Base-by-base conservation (phyloP, 2,888 invertebrate genomes). In the Troides aeacus region DNA sequence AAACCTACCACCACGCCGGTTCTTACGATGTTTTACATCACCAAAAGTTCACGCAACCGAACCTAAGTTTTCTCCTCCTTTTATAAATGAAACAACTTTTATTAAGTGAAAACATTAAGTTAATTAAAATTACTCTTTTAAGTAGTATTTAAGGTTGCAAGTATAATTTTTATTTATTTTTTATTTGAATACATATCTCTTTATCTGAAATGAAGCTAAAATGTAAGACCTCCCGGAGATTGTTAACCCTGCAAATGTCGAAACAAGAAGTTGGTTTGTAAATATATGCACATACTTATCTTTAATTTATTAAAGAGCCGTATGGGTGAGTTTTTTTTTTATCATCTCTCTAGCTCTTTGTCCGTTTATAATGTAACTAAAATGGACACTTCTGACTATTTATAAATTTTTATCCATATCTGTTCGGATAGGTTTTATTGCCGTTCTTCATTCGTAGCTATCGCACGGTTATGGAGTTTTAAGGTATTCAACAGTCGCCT, bases 281-380 rank as follows among this genome's bases (percentile, higher is more conserved):
- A 69, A 69, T 65, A n/a, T 65, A 69, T 65, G 65, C 42, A 57
- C 65, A 69, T 65, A 65, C 57, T 69, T 64, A 68, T 50, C 39
- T 68, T 60, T 59, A 36, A 42, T 64, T 69, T 69, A 64, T 56
- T 23, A 21, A 50, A 30, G 21, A 18, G 36, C 53, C 17, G 53
- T 42, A n/a, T 15, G 56, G 21, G 50, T 42, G 30, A 30, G 46
- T n/a, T 68, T 30, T 68, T 68, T 30, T 68, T 64, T 36, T 50
- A 42, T 58, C 15, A 21, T 30, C 4, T 46, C 23, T 46, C 46
- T 46, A 56, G 57, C 36, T 68, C 64, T 62, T 69, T 69, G 64
- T 56, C 23, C 42, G 8, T n/a, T 60, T 61, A 61, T 64, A 68
- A 69, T 21, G 36, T 65, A 62, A 61, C 69, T n/a, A 46, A 69